These are phyloP conservation scores for Athalia circularis DNA, from an alignment of 2,888 invertebrate species.

Conservation along the genomic window DNA sequence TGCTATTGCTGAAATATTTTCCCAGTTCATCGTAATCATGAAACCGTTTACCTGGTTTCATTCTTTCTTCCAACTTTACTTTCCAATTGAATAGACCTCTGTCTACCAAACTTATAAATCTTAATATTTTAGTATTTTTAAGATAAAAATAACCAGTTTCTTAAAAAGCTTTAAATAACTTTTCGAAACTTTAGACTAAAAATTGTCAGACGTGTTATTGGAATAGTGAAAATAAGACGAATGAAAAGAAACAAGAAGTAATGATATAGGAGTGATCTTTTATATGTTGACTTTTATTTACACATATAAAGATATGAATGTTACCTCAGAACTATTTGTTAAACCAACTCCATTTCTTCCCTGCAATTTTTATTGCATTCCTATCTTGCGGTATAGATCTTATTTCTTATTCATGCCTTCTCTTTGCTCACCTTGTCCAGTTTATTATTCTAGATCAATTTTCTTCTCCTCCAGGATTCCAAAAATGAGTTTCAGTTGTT, in stretches of 20 bases:
- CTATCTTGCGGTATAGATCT: too few relatives aligned
- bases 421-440: too few relatives aligned
- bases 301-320: slow-evolving; percentile 29
- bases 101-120: not conserved
- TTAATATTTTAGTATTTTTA: slow-evolving; percentile 2
- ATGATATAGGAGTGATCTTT: slow-evolving; percentile 30
- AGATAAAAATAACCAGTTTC: slow-evolving; percentile 11
- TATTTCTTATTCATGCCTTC: too few relatives aligned
- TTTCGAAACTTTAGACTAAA: slow-evolving; percentile 38
- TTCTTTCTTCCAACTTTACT: slow-evolving; percentile 6
- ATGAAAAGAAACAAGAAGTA: not conserved
- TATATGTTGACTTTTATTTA: slow-evolving; percentile 33
- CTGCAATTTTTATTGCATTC: not conserved
- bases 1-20: too few relatives aligned
- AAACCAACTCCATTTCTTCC: not conserved
- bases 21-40: too few relatives aligned
- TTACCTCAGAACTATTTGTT: slow-evolving; percentile 19
- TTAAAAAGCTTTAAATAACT: slow-evolving; percentile 18
- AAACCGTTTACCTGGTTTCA: not conserved
- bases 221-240: not conserved
- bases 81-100: not conserved
- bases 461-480: slow-evolving; percentile 1
- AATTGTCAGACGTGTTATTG: slow-evolving; percentile 33
- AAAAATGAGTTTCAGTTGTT: not conserved
- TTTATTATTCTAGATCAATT: not conserved